Evolutionary conservation across 2,113 vertebrate species (phyloP), one percentile per base, ranked within the genome.

Genomic region (Phycodurus eques): DNA sequence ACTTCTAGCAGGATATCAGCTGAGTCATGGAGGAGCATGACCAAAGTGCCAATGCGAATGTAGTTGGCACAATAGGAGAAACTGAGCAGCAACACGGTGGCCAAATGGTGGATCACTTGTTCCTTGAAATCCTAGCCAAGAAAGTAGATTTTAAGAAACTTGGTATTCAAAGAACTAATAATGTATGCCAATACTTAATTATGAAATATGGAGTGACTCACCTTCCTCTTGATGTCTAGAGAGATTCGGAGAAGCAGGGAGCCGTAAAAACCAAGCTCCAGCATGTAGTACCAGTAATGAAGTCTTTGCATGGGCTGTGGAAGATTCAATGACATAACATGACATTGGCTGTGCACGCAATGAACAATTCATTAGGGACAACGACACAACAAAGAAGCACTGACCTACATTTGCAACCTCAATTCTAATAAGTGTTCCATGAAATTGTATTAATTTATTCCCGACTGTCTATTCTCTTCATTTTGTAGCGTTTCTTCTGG

Each of bases 11-110:
- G 74, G 83, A 92, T 92, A 76, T 99, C 97, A 0, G 95, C 90
- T 0, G 91, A 88, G 73, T 99, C 96, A 0, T 99, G 96, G 3
- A 98, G 89, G 43, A 97, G 80, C 92, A 99, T 78, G 75, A 98
- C 94, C 82, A 98, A 88, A 0, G 93, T 94, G 44, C 96, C 97
- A 0, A 98, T 88, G 47, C 95, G 95, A 71, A 98, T 88, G 87
- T 95, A 96, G 81, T 97, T 98, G n/a, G 92, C 75, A 68, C 94
- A 94, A 81, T 98, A 98, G 0, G 97, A 99, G 91, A 96, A 98
- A 59, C 81, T 73, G 33, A 99, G 93, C 65, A 98, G 92, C 83
- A 92, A 84, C 73, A 98, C 92, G 64, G 96, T 95, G 67, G 93
- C 93, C 43, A 93, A 89, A 63, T 97, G 95, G 78, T 97, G 95